Conservation (phyloP, 2,888 invertebrate genomes). For the Eurois occulta region DNA sequence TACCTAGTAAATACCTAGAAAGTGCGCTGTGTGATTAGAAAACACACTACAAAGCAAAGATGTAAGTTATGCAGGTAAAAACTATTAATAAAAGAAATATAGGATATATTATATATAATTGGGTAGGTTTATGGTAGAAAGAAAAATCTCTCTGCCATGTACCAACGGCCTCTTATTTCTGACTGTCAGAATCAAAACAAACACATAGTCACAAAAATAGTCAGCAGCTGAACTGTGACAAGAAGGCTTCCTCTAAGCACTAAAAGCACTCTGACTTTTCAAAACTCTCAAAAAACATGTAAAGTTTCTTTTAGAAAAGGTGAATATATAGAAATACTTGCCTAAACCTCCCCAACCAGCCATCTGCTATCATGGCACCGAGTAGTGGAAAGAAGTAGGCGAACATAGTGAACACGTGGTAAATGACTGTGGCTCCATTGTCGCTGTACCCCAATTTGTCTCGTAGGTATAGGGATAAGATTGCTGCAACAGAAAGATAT, state of each 20-base stretch:
- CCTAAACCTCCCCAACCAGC: conserved; percentile 97
- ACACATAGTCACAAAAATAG: neutral
- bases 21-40: neutral
- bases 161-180: neutral
- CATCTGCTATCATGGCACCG: conserved; percentile 98
- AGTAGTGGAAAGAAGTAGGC: conserved; percentile 97
- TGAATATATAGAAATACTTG: conserved; percentile 69
- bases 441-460: conserved; percentile 94
- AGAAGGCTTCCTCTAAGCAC: neutral
- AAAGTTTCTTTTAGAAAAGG: neutral
- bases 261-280: neutral
- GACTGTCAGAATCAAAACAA: neutral
- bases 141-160: too few species aligned
- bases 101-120: neutral
- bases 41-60: neutral
- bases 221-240: neutral
- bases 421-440: conserved; percentile 95
- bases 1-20: conserved; percentile 4
- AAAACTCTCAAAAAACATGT: neutral
- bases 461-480: conserved; percentile 96
- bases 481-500: conserved; percentile 92
- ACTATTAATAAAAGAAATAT: neutral
- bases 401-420: conserved; percentile 96
- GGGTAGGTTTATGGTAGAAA: neutral
- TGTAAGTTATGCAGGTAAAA: neutral